Base-by-base conservation (phyloP, 2,888 invertebrate genomes). In the Tolmerus cingulatus region DNA sequence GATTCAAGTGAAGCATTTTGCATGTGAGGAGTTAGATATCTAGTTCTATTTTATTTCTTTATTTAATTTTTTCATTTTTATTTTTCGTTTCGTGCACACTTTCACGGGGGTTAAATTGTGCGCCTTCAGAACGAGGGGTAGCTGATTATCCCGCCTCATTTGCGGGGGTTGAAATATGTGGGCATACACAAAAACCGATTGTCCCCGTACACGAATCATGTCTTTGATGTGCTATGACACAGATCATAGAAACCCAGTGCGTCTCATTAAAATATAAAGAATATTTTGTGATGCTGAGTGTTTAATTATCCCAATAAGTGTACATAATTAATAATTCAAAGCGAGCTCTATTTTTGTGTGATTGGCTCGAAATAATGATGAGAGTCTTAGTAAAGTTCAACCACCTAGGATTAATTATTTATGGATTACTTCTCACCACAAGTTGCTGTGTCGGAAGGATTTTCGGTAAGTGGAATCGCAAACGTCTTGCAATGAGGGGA, bases 361-460 rank as follows among this genome's bases (percentile, higher is more conserved):
- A 34, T 40, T 40, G 40, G 40, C 40, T 40, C 40, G 12, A 2
- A 40, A 40, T 40, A 40, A 40, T 40, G 40, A 40, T 40, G 40
- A 91, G 92, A 90, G 90, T 92, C 90, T 91, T 91, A 89, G 91
- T 90, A 87, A 91, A 91, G 91, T 92, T 90, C 90, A 91, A 91
- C 90, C 91, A 92, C 91, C 91, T 91, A 90, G 92, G 91, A 90
- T 91, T 92, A 90, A 92, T 93, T 90, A 92, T 92, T 90, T 91
- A 92, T 90, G 92, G 92, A 90, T 91, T 92, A 90, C 90, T 92
- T 89, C 90, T 92, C 89, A 89, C 90, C 90, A 90, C 91, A 89
- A 89, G 90, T 86, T 90, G 90, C 88, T 88, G 88, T 88, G 89
- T 89, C 81, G 92, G 92, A 88, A 91, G 92, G 87, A 91, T 93